Evolutionary conservation across 2,113 vertebrate genomes (phyloP), one percentile per base, ranked within the genome.

Genomic region (Oreochromis spilurus): DNA sequence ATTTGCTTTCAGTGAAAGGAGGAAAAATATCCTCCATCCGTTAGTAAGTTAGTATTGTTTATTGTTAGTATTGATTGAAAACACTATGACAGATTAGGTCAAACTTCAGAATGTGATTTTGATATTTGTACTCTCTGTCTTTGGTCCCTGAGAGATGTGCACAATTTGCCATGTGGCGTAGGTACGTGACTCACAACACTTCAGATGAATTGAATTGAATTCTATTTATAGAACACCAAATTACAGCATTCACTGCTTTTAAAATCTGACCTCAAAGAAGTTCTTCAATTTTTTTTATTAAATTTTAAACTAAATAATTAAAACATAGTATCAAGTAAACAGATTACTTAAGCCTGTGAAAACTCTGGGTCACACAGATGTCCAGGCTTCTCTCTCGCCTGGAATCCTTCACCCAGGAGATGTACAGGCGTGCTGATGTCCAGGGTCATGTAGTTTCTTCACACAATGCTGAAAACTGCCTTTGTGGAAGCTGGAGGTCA

Each of bases 21-120:
- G n/a, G 4, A 0, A 70, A 14, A 43, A 2, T 9, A 26, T 43
- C n/a, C 65, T 9, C 7, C n/a, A 43, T 43, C 4, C 0, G 0
- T 43, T 43, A 24, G n/a, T 24, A 40, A 14, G 57, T 60, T 60
- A 34, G 2, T 2, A 10, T 60, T 31, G 26, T 60, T 60, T 60
- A 31, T 60, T 60, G 1, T 60, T 60, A 31, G 26, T 70, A 70
- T 43, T 70, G 38, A 43, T 16, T 65, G 6, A 38, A 13, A 19
- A 67, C 19, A 24, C 7, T 70, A 45, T 43, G 38, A 45, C 38
- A 70, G 38, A 21, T 24, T 43, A 43, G n/a, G 16, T 70, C 12
- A 24, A 65, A 65, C 60, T 38, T 38, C 60, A 38, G 12, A 70
- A 70, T 24, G n/a, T 14, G 38, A 70, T 38, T 70, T 70, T 4